Conservation (phyloP, 1,140 invertebrate species). For the Drosophila punjabiensis region DNA sequence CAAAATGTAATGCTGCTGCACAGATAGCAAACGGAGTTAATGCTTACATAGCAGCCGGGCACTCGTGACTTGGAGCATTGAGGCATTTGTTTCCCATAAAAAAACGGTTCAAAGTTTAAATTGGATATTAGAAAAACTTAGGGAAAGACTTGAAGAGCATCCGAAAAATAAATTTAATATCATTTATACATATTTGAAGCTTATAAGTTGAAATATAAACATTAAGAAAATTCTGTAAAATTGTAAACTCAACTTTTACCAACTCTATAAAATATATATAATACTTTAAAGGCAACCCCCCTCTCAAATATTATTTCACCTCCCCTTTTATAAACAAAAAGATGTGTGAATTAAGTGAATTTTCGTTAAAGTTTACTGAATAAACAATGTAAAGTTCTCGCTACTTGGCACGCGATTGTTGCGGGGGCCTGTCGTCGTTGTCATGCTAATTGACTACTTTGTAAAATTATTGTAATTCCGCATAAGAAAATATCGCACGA, state of each 20-base stretch:
- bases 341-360: slow-evolving; percentile 11
- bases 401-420: slow-evolving; percentile 61
- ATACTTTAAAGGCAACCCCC: background rate
- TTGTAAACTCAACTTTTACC: background rate
- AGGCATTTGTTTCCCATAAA: slow-evolving; percentile 19
- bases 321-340: background rate
- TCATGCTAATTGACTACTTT: slow-evolving; percentile 74
- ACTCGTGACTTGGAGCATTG: slow-evolving; percentile 25
- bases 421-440: slow-evolving; percentile 23
- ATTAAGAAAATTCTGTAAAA: background rate
- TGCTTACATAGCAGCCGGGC: background rate
- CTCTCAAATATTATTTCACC: background rate
- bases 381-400: slow-evolving; percentile 34
- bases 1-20: slow-evolving; percentile 19
- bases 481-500: slow-evolving; percentile 21
- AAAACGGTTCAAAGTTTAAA: background rate
- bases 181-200: no score
- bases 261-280: no score
- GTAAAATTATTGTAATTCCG: slow-evolving; percentile 68
- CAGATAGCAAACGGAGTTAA: slow-evolving; percentile 14
- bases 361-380: slow-evolving; percentile 2
- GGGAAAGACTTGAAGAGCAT: background rate
- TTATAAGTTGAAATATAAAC: no score
- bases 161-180: background rate
- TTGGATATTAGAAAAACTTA: background rate